Evolutionary conservation across 2,113 vertebrate genomes (phyloP).

Genomic region (Lichenostomus cassidix): DNA sequence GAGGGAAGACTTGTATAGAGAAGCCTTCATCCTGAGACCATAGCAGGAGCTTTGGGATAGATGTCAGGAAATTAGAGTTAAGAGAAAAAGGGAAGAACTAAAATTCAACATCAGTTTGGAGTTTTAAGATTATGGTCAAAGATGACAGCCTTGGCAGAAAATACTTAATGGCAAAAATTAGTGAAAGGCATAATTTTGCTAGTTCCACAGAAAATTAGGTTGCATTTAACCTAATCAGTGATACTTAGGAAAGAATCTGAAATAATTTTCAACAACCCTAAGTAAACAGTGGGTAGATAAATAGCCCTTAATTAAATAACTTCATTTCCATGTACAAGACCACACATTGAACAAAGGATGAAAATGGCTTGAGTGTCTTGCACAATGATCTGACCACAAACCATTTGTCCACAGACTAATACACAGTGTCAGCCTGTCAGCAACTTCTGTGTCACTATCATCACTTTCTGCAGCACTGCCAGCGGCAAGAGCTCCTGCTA

Average conservation of each 20-base stretch:
- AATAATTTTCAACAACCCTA: not conserved
- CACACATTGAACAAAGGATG: accelerated
- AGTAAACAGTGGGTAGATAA: not conserved
- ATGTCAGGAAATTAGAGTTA: not conserved
- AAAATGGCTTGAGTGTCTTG: not conserved
- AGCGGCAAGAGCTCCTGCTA: not conserved
- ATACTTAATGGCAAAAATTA: not conserved
- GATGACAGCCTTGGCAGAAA: not conserved
- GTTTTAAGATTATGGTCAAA: not conserved
- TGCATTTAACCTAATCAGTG: not conserved
- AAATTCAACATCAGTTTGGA: not conserved
- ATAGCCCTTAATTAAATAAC: not conserved
- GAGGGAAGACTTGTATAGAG: not conserved
- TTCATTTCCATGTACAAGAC: not conserved
- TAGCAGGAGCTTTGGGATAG: not conserved
- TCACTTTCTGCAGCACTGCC: not conserved
- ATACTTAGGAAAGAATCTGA: not conserved
- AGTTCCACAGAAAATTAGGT: not conserved
- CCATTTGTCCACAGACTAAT: not conserved
- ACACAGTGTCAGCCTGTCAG: conserved; percentile 16
- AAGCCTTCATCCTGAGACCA: not conserved
- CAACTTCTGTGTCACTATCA: not conserved
- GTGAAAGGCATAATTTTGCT: not conserved
- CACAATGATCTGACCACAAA: not conserved
- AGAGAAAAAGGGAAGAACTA: not conserved